phyloP scores from a whole-genome alignment of 2,797 vertebrate species.

The Chiloscyllium punctatum region DNA sequence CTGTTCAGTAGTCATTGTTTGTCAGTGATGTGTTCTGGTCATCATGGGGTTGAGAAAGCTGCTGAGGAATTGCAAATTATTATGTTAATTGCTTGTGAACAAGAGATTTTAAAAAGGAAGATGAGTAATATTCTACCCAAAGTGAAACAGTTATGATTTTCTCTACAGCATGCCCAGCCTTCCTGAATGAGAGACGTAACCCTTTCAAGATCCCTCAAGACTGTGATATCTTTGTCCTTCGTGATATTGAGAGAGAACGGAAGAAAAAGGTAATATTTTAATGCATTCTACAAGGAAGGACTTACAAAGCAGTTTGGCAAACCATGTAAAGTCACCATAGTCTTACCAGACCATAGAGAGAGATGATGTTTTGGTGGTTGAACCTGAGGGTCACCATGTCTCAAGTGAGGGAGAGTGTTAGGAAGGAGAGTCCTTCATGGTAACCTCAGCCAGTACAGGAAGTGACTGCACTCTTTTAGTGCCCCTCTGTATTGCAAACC shows the following conservation, averaged over 20 bases:
- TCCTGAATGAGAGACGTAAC: conserved; percentile 46
- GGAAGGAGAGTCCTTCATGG: no score
- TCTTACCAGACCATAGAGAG: no score
- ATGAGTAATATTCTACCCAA: conserved; percentile 44
- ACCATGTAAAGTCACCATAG: conserved; percentile 28
- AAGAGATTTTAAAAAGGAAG: not conserved
- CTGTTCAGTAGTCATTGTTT: no score
- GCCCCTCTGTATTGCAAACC: no score
- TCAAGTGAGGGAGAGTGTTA: no score
- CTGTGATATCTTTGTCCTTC: conserved; percentile 57
- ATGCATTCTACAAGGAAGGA: no score
- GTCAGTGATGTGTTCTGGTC: no score
- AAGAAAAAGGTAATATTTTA: conserved; percentile 54
- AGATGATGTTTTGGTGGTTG: no score
- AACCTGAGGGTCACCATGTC: no score
- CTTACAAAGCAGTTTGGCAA: not conserved
- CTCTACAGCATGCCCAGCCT: conserved; percentile 35
- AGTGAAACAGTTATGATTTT: not conserved
- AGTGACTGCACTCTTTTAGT: no score
- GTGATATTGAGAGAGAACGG: conserved; percentile 55
- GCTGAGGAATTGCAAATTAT: conserved; percentile 46
- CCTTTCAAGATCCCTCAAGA: conserved; percentile 69
- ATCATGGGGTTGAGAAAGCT: conserved; percentile 46
- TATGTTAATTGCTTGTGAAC: conserved; percentile 39
- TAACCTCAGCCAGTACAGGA: no score